phyloP scores from a whole-genome alignment of 2,797 vertebrate genomes.

The Acipenser oxyrinchus region DNA sequence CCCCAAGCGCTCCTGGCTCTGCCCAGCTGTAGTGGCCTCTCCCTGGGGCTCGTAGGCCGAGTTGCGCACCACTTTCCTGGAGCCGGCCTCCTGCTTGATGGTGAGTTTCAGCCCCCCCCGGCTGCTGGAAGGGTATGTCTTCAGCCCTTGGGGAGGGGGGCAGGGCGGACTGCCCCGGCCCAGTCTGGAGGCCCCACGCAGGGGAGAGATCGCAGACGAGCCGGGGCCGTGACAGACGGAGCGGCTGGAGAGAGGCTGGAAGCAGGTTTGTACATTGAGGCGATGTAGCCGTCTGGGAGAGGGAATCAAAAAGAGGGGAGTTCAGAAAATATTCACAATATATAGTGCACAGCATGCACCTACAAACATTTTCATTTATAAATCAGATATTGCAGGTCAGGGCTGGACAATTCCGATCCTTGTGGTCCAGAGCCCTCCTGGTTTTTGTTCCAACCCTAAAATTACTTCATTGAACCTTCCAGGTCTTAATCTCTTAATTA shows the following conservation, averaged over 20 bases:
- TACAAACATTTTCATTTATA: too few relatives aligned
- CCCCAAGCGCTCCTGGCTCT: slow-evolving; percentile 49
- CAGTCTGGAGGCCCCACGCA: neutral
- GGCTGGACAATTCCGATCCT: too few relatives aligned
- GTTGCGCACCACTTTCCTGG: slow-evolving; percentile 63
- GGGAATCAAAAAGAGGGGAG: slow-evolving; percentile 15
- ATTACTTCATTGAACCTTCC: too few relatives aligned
- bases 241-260: slow-evolving; percentile 29
- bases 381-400: too few relatives aligned
- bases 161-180: neutral
- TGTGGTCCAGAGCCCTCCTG: too few relatives aligned
- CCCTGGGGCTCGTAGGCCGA: slow-evolving; percentile 45
- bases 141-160: too few relatives aligned
- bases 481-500: too few relatives aligned
- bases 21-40: slow-evolving; percentile 12
- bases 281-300: slow-evolving; percentile 51
- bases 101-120: slow-evolving; percentile 63
- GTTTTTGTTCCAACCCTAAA: too few relatives aligned
- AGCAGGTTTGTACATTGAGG: slow-evolving; percentile 40
- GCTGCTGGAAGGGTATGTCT: slow-evolving; percentile 47
- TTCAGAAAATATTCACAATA: too few relatives aligned
- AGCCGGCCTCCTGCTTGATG: slow-evolving; percentile 71
- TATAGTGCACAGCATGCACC: too few relatives aligned
- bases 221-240: neutral
- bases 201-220: neutral